Evolutionary conservation across 2,797 vertebrate species (phyloP).

Genomic region (Acropternis orthonyx): DNA sequence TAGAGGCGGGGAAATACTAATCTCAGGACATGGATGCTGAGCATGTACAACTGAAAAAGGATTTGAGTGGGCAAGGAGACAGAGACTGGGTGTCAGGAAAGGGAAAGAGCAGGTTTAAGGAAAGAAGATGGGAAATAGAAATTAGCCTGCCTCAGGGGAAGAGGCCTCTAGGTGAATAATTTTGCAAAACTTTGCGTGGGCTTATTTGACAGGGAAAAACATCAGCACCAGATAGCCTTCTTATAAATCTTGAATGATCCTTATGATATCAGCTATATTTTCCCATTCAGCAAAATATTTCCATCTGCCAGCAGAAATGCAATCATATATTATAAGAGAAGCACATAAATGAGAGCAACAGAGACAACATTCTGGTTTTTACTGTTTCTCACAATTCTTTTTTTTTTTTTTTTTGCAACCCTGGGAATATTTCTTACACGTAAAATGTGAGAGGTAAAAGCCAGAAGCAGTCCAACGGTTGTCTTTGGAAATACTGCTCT

Average conservation of each 20-base stretch:
- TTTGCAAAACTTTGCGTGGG: background rate
- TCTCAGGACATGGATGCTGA: background rate
- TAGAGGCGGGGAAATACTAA: background rate
- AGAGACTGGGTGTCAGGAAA: background rate
- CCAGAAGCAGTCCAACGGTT: background rate
- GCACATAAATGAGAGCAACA: background rate
- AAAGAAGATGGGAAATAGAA: background rate
- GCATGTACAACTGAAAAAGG: background rate
- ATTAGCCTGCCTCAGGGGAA: background rate
- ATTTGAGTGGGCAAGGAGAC: background rate
- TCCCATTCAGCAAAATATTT: background rate
- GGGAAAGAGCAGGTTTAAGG: background rate
- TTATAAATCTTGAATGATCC: background rate
- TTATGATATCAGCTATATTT: background rate
- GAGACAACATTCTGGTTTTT: background rate
- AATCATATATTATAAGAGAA: background rate
- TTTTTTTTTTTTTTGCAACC: background rate
- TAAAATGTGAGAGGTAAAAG: background rate
- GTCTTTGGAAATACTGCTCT: background rate
- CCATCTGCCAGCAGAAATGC: background rate
- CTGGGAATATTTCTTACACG: background rate
- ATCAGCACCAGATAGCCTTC: background rate
- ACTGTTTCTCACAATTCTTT: background rate
- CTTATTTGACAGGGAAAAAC: background rate
- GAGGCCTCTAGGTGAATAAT: background rate